phyloP scores from a whole-genome alignment of 2,888 invertebrate genomes.

The Drosophila peninsularis region DNA sequence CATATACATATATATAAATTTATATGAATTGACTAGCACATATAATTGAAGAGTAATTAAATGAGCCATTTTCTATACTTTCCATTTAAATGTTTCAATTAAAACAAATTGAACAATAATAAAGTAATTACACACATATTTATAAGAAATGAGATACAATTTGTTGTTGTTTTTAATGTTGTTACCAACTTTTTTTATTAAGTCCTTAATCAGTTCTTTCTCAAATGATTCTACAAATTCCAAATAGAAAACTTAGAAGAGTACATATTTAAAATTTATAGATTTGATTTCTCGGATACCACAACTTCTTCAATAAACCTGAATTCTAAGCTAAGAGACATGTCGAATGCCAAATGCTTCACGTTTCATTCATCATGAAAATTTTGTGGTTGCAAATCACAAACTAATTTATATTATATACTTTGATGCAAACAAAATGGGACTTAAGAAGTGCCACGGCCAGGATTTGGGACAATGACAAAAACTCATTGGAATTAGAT shows the following conservation, averaged over 20 bases:
- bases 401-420: constrained; percentile 46
- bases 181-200: constrained; percentile 80
- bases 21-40: background rate
- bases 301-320: constrained; percentile 66
- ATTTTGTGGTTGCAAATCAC: constrained; percentile 31
- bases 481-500: constrained; percentile 66
- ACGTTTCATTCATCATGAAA: constrained; percentile 7
- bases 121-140: no score
- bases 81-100: no score
- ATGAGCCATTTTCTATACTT: background rate
- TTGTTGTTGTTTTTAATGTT: constrained; percentile 68
- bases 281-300: constrained; percentile 52
- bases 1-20: no score
- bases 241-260: constrained; percentile 75
- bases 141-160: background rate
- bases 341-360: constrained; percentile 40
- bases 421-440: constrained; percentile 38
- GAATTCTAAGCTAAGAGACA: constrained; percentile 53
- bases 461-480: constrained; percentile 52
- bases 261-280: constrained; percentile 70
- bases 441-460: constrained; percentile 39
- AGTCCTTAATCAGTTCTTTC: constrained; percentile 83
- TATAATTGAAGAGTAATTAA: background rate
- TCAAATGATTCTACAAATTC: constrained; percentile 77
- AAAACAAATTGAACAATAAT: no score